Evolutionary conservation across 2,888 invertebrate genomes (phyloP).

Genomic region (Lasioglossum figueresi): DNA sequence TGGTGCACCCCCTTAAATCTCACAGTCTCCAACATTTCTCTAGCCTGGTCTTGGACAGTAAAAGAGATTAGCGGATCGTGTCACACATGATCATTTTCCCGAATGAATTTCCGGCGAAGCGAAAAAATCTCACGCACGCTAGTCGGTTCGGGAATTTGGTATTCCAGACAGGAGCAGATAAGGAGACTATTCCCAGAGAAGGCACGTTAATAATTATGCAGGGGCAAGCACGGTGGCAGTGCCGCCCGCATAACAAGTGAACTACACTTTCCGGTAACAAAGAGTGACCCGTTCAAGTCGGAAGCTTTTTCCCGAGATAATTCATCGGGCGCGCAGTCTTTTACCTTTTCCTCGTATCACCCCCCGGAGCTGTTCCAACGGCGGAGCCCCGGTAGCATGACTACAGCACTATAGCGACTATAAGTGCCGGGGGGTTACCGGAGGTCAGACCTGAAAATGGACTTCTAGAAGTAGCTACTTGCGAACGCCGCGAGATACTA

Average conservation of each 20-base stretch:
- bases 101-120: background rate
- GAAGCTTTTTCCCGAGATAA: constrained; percentile 45
- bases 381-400: constrained; percentile 1
- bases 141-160: constrained; percentile 65
- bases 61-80: background rate
- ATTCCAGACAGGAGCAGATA: constrained; percentile 75
- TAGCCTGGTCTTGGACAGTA: background rate
- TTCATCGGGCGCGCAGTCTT: constrained; percentile 21
- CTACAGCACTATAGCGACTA: background rate
- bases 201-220: constrained; percentile 79
- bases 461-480: constrained; percentile 48
- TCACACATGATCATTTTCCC: background rate
- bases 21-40: background rate
- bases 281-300: constrained; percentile 30
- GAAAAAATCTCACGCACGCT: constrained; percentile 50
- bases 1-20: fast-evolving
- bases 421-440: constrained; percentile 34
- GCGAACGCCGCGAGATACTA: constrained; percentile 52
- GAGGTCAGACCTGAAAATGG: constrained; percentile 53
- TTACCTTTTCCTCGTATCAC: constrained; percentile 24
- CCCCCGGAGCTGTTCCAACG: constrained; percentile 16
- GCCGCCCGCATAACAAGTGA: constrained; percentile 76
- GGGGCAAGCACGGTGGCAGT: constrained; percentile 74
- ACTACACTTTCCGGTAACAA: constrained; percentile 48
- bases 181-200: constrained; percentile 68